Percentiles rank a stretch among this genome's conserved stretches.
Evolutionary conservation across 92 coral and sea anemone species (phyloP).

Genomic region (Virgularia gustaviana): DNA sequence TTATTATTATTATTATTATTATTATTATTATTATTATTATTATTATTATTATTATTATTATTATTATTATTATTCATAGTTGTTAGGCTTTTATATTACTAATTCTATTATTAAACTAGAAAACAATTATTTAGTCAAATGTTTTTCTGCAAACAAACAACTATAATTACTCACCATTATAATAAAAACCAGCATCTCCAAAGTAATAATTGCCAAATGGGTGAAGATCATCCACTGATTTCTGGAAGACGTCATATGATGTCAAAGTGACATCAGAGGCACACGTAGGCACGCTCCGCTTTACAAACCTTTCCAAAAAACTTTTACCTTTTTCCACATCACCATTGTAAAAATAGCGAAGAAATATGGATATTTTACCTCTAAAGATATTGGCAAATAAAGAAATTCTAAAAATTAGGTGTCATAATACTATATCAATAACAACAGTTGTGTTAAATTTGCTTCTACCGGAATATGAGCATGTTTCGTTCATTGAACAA

Average conservation of each 20-base stretch:
- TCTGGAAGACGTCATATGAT: slow-evolving; percentile 68
- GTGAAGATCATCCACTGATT: slow-evolving; percentile 58
- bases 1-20: too few species aligned
- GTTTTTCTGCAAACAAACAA: too few species aligned
- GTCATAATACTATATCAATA: too few species aligned
- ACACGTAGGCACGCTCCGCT: background rate
- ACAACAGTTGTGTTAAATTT: too few species aligned
- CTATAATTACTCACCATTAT: background rate
- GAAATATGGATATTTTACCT: slow-evolving; percentile 1
- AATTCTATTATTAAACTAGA: background rate
- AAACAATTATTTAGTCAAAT: background rate
- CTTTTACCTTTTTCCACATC: background rate
- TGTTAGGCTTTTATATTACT: too few species aligned
- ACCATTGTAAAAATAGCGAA: slow-evolving; percentile 29
- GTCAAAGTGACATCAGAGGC: slow-evolving; percentile 49
- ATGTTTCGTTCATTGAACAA: too few species aligned
- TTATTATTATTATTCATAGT: too few species aligned
- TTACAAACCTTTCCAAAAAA: background rate
- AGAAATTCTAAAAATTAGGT: too few species aligned
- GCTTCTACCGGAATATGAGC: too few species aligned
- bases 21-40: too few species aligned
- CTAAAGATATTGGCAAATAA: background rate
- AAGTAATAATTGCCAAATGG: slow-evolving; percentile 58
- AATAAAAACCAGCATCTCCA: slow-evolving; percentile 48
- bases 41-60: too few species aligned